A percentile compares a stretch with the other conserved stretches of the same genome.
These are phyloP conservation scores for Buteo buteo DNA, from an alignment of 2,113 vertebrate species.

Conservation along the genomic window DNA sequence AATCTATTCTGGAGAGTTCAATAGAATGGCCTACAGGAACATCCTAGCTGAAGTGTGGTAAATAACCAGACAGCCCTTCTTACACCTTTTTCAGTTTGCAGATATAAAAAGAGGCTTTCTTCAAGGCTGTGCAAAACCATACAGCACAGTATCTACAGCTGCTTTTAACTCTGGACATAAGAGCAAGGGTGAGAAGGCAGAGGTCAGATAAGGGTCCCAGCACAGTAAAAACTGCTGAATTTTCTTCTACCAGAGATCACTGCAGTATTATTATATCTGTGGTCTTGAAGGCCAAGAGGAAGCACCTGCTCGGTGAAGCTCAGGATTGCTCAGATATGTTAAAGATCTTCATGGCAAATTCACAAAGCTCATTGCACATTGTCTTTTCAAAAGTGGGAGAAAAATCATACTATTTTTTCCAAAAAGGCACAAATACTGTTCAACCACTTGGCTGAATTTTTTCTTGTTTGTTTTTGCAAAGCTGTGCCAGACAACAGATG, in stretches of 20 bases:
- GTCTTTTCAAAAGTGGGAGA: background rate
- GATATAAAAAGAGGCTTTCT: background rate
- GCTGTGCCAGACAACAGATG: background rate
- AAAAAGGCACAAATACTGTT: background rate
- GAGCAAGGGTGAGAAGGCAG: background rate
- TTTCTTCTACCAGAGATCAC: background rate
- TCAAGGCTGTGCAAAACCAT: background rate
- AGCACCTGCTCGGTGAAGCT: background rate
- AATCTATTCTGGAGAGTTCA: background rate
- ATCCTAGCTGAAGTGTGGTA: background rate
- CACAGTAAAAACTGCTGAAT: background rate
- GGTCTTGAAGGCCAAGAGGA: background rate
- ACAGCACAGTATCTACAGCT: background rate
- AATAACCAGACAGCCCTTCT: background rate
- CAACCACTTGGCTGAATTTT: background rate
- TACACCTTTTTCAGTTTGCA: background rate
- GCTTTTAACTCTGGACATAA: background rate
- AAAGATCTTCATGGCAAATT: background rate
- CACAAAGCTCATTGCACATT: background rate
- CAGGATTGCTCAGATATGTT: background rate
- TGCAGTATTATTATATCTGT: fast-evolving
- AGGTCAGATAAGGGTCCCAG: background rate
- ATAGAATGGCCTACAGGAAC: background rate
- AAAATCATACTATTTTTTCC: background rate
- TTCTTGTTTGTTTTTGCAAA: background rate